phyloP scores from a whole-genome alignment of 2,797 vertebrate genomes.

The Micrastur ruficollis region DNA sequence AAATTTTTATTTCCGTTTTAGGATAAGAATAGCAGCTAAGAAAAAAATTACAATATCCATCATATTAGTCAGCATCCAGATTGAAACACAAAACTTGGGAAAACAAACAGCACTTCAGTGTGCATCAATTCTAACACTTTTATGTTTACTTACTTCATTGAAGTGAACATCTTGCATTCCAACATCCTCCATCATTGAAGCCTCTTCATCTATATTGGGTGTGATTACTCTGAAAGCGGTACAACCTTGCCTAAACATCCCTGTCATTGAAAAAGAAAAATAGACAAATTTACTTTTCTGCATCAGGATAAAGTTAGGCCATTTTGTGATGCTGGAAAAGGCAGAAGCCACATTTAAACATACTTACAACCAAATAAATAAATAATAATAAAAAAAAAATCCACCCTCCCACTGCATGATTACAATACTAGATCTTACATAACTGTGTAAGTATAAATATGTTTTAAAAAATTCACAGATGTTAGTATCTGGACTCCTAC shows the following conservation, averaged over 20 bases:
- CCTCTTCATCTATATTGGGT: slow-evolving; percentile 96
- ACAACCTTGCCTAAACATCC: slow-evolving; percentile 95
- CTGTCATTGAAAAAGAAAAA: slow-evolving; percentile 69
- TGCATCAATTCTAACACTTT: background rate
- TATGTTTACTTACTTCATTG: slow-evolving; percentile 83
- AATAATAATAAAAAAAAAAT: background rate
- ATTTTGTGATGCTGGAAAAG: background rate
- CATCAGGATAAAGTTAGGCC: background rate
- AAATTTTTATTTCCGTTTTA: background rate
- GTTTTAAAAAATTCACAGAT: rapidly evolving
- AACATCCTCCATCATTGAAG: slow-evolving; percentile 98
- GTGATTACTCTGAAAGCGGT: slow-evolving; percentile 92
- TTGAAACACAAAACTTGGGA: background rate
- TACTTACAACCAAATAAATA: background rate
- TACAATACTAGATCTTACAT: background rate
- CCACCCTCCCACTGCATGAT: background rate
- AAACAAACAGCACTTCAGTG: background rate
- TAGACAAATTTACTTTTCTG: background rate
- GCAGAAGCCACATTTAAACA: background rate
- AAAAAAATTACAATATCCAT: background rate
- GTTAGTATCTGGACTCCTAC: background rate
- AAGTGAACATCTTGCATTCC: slow-evolving; percentile 99
- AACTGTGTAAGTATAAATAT: background rate
- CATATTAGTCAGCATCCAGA: background rate
- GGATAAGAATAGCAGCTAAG: background rate